phyloP scores from a whole-genome alignment of 1,140 invertebrate species.

The Trichonephila clavipes region DNA sequence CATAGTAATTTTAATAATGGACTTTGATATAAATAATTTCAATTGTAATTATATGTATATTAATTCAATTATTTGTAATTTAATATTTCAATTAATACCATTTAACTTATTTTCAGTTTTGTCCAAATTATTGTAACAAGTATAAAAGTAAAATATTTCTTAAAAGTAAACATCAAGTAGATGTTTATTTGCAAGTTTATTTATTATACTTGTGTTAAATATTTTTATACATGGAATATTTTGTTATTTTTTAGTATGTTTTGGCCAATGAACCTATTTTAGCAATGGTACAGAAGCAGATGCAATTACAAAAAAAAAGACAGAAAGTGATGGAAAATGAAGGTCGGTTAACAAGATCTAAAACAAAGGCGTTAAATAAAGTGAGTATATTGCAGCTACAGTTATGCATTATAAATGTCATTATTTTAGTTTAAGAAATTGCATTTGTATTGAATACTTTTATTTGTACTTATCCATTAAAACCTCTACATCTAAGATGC shows the following conservation, averaged over 20 bases:
- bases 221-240: not conserved
- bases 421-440: too few relatives aligned
- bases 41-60: too few relatives aligned
- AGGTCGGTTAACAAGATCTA: constrained; percentile 90
- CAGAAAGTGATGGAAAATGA: constrained; percentile 80
- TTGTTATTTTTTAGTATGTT: constrained; percentile 84
- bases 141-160: not conserved
- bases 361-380: constrained; percentile 89
- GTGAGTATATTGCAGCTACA: constrained; percentile 79
- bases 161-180: not conserved
- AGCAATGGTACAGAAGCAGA: constrained; percentile 88
- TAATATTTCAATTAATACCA: not conserved
- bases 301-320: constrained; percentile 81
- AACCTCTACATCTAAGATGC: too few relatives aligned
- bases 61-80: too few relatives aligned
- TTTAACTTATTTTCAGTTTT: not conserved
- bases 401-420: too few relatives aligned
- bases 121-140: not conserved
- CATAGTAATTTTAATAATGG: too few relatives aligned
- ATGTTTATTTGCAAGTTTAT: not conserved
- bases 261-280: constrained; percentile 92
- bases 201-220: not conserved
- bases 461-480: too few relatives aligned
- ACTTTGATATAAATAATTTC: too few relatives aligned
- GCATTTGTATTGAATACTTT: too few relatives aligned